Percentiles rank a stretch among this genome's conserved stretches.
Conservation (phyloP, 2,888 invertebrate genomes). For the Choreutis nemorana region DNA sequence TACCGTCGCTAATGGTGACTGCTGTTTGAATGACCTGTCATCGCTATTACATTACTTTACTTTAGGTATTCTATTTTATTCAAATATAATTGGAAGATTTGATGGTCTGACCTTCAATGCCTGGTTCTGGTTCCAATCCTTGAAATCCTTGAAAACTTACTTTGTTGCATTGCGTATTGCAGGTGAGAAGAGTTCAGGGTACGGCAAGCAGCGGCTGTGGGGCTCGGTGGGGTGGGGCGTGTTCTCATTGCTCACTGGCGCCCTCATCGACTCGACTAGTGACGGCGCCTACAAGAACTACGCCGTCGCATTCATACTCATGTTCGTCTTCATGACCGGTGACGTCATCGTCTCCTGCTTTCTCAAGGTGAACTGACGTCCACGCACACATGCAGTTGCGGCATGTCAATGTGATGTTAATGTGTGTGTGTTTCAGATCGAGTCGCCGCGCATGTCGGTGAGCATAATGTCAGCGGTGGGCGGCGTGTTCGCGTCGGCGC, state of each 20-base stretch:
- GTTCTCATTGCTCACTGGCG: slow-evolving; percentile 77
- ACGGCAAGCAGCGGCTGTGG: slow-evolving; percentile 88
- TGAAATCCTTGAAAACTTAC: too few species aligned
- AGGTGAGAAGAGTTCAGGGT: slow-evolving; percentile 77
- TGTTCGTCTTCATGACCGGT: slow-evolving; percentile 70
- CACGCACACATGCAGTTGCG: too few species aligned
- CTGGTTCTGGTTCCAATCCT: too few species aligned
- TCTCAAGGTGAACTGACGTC: slow-evolving; percentile 55
- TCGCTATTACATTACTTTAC: not conserved
- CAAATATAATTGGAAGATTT: slow-evolving; percentile 3
- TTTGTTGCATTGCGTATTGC: slow-evolving; percentile 14
- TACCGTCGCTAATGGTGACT: too few species aligned
- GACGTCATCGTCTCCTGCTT: slow-evolving; percentile 73
- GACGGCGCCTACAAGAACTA: slow-evolving; percentile 76
- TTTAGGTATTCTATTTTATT: not conserved
- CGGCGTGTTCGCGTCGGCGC: slow-evolving; percentile 69
- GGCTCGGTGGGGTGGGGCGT: slow-evolving; percentile 89
- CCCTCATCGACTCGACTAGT: slow-evolving; percentile 79
- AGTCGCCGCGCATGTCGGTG: slow-evolving; percentile 69
- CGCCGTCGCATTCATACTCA: slow-evolving; percentile 80
- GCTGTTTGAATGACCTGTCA: not conserved
- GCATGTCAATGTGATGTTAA: not conserved
- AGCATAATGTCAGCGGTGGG: slow-evolving; percentile 76
- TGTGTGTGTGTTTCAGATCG: slow-evolving; percentile 53
- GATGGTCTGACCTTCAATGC: too few species aligned